A percentile compares a stretch with the other conserved stretches of the same genome.
Evolutionary conservation across 2,113 vertebrate genomes (phyloP).

Genomic region (Butorides virescens): DNA sequence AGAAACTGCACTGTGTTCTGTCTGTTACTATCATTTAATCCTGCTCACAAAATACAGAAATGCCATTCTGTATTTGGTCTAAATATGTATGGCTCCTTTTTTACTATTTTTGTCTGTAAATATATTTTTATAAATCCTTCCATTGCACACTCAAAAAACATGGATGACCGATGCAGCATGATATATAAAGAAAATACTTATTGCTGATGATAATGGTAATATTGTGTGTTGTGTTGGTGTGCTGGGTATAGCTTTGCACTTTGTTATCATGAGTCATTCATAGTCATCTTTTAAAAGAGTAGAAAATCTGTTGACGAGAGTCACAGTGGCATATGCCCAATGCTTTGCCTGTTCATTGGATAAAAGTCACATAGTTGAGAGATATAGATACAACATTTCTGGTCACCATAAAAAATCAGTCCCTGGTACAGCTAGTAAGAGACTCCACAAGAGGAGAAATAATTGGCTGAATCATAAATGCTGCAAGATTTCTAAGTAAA

Average conservation of each 20-base stretch:
- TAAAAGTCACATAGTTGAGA: background rate
- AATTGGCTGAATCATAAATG: background rate
- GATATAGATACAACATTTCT: background rate
- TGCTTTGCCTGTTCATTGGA: background rate
- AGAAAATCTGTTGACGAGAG: background rate
- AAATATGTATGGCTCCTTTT: background rate
- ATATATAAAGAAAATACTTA: background rate
- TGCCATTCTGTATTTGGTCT: background rate
- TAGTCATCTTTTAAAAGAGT: background rate
- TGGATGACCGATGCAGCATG: background rate
- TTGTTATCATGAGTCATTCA: background rate
- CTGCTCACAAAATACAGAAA: background rate
- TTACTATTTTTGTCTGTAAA: background rate
- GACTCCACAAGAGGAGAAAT: background rate
- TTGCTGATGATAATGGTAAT: background rate
- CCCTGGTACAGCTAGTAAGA: background rate
- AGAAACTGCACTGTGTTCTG: background rate
- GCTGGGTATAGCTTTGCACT: background rate
- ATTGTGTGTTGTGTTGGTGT: background rate
- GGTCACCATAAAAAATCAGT: background rate
- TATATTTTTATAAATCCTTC: background rate
- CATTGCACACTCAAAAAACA: background rate
- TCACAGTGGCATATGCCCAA: background rate
- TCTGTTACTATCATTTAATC: background rate
- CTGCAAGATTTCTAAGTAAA: background rate